Evolutionary conservation across 2,113 vertebrate species (phyloP).

Genomic region (Heterotis niloticus): DNA sequence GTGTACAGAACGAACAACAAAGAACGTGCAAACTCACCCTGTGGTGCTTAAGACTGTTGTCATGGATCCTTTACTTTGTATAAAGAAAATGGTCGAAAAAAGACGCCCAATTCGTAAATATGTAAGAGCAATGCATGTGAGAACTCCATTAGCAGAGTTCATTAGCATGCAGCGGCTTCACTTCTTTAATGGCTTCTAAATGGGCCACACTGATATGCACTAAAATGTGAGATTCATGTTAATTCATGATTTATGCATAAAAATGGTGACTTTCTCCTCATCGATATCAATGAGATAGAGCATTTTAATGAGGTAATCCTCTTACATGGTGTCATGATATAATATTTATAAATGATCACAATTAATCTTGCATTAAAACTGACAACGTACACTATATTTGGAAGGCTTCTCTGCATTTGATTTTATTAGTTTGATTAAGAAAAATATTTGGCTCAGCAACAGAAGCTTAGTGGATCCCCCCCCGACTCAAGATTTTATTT

Average conservation of each 20-base stretch:
- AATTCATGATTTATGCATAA: slow-evolving; percentile 56
- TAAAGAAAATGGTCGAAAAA: no score
- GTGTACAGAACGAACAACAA: no score
- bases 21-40: no score
- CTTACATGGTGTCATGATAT: slow-evolving; percentile 50
- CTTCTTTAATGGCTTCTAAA: slow-evolving; percentile 31
- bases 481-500: slow-evolving; percentile 63
- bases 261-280: slow-evolving; percentile 39
- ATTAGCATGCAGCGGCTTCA: slow-evolving; percentile 21
- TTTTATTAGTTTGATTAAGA: slow-evolving; percentile 32
- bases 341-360: slow-evolving; percentile 57
- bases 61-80: no score
- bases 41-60: no score
- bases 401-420: slow-evolving; percentile 33
- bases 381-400: slow-evolving; percentile 31
- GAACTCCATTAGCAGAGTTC: neutral
- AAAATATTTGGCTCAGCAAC: slow-evolving; percentile 44
- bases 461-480: slow-evolving; percentile 36
- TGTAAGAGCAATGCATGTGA: neutral
- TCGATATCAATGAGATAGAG: slow-evolving; percentile 55
- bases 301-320: slow-evolving; percentile 51
- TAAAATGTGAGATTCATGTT: slow-evolving; percentile 40
- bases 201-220: slow-evolving; percentile 41
- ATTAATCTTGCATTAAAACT: slow-evolving; percentile 51
- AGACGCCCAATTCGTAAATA: no score